Percentiles rank a stretch among this genome's conserved stretches.
Evolutionary conservation across 2,113 vertebrate genomes (phyloP).

Genomic region (Falcunculus frontatus): DNA sequence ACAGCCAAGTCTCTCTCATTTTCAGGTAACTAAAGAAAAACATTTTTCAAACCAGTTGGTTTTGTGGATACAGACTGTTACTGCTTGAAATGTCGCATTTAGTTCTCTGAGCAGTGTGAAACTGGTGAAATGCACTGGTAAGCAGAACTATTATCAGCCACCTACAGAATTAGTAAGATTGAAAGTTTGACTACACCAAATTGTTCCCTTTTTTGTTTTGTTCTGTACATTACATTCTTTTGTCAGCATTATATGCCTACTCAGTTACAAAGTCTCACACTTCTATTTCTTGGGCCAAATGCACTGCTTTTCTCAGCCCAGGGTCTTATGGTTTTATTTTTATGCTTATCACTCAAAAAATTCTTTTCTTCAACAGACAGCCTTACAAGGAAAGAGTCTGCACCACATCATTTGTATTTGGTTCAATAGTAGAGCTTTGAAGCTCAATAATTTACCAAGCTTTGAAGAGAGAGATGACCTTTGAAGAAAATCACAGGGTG

Average conservation of each 20-base stretch:
- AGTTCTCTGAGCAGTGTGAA: neutral
- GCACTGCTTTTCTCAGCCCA: neutral
- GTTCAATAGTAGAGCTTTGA: neutral
- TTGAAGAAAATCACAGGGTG: neutral
- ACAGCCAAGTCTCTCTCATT: neutral
- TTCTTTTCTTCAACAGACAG: neutral
- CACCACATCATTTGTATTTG: neutral
- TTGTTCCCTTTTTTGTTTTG: neutral
- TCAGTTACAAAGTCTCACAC: neutral
- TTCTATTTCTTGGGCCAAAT: neutral
- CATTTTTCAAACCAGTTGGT: rapidly evolving
- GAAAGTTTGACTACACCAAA: neutral
- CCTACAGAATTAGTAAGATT: neutral
- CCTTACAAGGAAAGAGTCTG: neutral
- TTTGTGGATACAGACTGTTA: neutral
- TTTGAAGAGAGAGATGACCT: neutral
- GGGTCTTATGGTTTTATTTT: neutral
- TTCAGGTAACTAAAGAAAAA: neutral
- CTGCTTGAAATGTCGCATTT: neutral
- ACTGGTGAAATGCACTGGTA: neutral
- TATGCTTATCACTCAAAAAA: neutral
- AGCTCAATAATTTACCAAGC: neutral
- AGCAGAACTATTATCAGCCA: neutral
- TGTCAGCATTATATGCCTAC: neutral
- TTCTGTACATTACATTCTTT: neutral